Percentiles rank a stretch among this genome's conserved stretches.
phyloP scores from a whole-genome alignment of 2,888 invertebrate genomes.

The Hemicrepidius hirtus region DNA sequence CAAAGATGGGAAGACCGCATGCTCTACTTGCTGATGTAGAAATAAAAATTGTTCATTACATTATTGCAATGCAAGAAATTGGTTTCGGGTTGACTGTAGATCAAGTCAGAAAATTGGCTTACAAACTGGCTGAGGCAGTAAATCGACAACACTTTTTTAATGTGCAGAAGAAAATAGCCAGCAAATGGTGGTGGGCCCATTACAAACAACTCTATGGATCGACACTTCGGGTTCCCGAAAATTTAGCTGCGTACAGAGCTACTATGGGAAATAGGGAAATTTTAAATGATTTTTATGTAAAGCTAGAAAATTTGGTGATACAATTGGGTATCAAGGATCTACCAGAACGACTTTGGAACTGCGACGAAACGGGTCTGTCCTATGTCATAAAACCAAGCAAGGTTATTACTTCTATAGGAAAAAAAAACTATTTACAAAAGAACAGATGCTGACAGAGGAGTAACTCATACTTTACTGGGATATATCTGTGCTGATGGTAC shows the following conservation, averaged over 20 bases:
- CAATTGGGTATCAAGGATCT: slow-evolving; percentile 28
- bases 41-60: slow-evolving; percentile 1
- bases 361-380: slow-evolving; percentile 34
- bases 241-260: slow-evolving; percentile 12
- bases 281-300: slow-evolving; percentile 23
- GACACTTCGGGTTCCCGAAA: slow-evolving; percentile 3
- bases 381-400: slow-evolving; percentile 28
- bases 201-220: slow-evolving; percentile 15
- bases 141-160: slow-evolving; percentile 5
- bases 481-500: slow-evolving; percentile 43
- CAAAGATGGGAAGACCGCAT: slow-evolving; percentile 12
- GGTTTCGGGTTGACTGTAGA: slow-evolving; percentile 5
- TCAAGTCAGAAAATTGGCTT: slow-evolving; percentile 4
- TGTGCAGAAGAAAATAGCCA: background rate
- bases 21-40: slow-evolving; percentile 7
- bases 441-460: no score
- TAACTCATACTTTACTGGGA: slow-evolving; percentile 44
- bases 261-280: slow-evolving; percentile 13
- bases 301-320: slow-evolving; percentile 23
- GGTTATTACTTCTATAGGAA: background rate
- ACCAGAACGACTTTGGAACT: slow-evolving; percentile 15
- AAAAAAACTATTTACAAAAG: no score
- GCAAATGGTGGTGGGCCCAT: slow-evolving; percentile 25
- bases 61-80: slow-evolving; percentile 16
- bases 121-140: slow-evolving; percentile 10